A percentile compares a stretch with the other conserved stretches of the same genome.
Conservation (phyloP, 2,888 invertebrate genomes). For the Cataglyphis rosenhaueri region DNA sequence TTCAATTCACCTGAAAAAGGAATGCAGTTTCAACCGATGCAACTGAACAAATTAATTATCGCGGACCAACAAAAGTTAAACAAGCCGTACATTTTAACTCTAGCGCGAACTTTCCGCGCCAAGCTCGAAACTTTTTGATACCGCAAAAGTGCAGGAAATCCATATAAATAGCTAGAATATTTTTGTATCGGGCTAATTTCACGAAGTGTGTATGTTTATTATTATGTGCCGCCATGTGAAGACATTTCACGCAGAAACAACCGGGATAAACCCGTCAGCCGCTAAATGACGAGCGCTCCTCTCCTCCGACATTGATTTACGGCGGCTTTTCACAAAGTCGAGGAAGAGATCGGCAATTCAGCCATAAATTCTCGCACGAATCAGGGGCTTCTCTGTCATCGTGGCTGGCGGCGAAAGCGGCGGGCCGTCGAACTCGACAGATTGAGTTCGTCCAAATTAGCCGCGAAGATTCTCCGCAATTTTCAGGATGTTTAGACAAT, state of each 20-base stretch:
- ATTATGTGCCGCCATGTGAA: background rate
- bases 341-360: slow-evolving; percentile 31
- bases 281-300: slow-evolving; percentile 65
- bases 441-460: slow-evolving; percentile 57
- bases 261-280: slow-evolving; percentile 66
- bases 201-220: background rate
- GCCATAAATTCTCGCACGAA: slow-evolving; percentile 61
- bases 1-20: background rate
- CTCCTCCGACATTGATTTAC: slow-evolving; percentile 69
- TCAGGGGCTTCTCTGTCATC: background rate
- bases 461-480: slow-evolving; percentile 36
- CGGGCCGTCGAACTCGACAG: slow-evolving; percentile 43
- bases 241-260: slow-evolving; percentile 15
- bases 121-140: background rate
- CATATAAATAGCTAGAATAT: background rate
- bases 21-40: background rate
- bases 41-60: slow-evolving; percentile 24
- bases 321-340: slow-evolving; percentile 46
- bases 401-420: slow-evolving; percentile 9
- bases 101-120: background rate
- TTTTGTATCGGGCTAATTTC: background rate
- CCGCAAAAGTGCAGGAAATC: background rate
- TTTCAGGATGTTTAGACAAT: slow-evolving; percentile 41
- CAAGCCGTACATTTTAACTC: slow-evolving; percentile 8
- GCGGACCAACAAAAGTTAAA: slow-evolving; percentile 20